phyloP scores from a whole-genome alignment of 37 sponge, comb jelly and placozoan genomes.

The Dysidea cf. avara region DNA sequence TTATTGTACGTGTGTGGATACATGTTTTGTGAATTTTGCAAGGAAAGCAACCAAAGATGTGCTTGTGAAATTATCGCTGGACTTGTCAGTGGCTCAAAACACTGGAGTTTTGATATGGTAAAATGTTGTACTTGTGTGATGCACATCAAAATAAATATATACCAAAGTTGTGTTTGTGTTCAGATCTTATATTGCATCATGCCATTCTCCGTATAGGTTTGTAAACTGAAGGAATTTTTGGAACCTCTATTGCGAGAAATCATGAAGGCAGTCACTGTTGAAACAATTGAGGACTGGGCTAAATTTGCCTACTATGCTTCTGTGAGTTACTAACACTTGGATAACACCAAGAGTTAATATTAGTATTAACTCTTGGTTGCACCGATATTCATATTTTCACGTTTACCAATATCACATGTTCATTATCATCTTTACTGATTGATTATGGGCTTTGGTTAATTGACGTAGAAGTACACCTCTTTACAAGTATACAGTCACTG shows the following conservation, averaged over 20 bases:
- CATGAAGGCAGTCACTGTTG: conserved; percentile 37
- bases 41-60: conserved; percentile 86
- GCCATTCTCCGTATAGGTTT: conserved; percentile 22
- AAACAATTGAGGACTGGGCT: conserved; percentile 68
- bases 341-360: too few species aligned
- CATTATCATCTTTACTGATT: too few species aligned
- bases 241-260: conserved; percentile 49
- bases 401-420: too few species aligned
- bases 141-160: background rate
- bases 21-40: background rate
- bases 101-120: conserved; percentile 84
- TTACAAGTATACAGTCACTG: too few species aligned
- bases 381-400: too few species aligned
- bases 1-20: too few species aligned
- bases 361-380: too few species aligned
- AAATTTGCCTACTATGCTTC: conserved; percentile 45
- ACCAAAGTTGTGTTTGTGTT: too few species aligned
- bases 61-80: conserved; percentile 79
- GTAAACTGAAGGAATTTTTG: conserved; percentile 48
- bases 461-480: too few species aligned
- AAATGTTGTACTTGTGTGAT: background rate
- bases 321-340: conserved; percentile 38
- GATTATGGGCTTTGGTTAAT: too few species aligned
- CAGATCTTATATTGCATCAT: too few species aligned
- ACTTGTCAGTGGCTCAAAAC: conserved; percentile 71